Conservation (phyloP, 2,113 vertebrate species). For the Orthonyx spaldingii region DNA sequence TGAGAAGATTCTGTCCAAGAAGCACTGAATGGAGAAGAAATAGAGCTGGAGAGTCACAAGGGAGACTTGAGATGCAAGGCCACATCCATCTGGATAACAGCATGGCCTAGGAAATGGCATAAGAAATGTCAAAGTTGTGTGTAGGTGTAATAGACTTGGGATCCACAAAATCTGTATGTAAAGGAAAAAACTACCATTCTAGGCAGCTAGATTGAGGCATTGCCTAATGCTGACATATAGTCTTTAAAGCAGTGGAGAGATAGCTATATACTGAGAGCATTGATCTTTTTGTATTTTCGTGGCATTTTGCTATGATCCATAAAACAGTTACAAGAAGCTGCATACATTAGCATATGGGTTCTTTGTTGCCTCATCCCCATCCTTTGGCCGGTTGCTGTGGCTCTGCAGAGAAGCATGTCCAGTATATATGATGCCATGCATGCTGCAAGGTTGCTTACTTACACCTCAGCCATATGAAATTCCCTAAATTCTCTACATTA, state of each 20-base stretch:
- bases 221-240: background rate
- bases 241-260: background rate
- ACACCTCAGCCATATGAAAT: rapidly evolving
- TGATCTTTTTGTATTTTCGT: background rate
- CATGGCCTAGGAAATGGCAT: background rate
- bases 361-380: background rate
- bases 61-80: background rate
- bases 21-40: background rate
- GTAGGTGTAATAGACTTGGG: background rate
- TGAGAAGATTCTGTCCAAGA: background rate
- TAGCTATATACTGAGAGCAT: background rate
- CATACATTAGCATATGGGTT: background rate
- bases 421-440: background rate
- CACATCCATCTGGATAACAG: background rate
- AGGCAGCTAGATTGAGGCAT: background rate
- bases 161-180: background rate
- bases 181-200: background rate
- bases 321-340: background rate
- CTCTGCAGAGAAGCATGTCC: background rate
- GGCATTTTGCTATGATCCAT: background rate
- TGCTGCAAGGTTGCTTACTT: rapidly evolving
- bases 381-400: background rate
- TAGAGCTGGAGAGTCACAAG: background rate
- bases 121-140: background rate
- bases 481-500: background rate